Evolutionary conservation across 1,140 invertebrate species (phyloP), one percentile per base, ranked within the genome.

Genomic region (Drosophila simulans): DNA sequence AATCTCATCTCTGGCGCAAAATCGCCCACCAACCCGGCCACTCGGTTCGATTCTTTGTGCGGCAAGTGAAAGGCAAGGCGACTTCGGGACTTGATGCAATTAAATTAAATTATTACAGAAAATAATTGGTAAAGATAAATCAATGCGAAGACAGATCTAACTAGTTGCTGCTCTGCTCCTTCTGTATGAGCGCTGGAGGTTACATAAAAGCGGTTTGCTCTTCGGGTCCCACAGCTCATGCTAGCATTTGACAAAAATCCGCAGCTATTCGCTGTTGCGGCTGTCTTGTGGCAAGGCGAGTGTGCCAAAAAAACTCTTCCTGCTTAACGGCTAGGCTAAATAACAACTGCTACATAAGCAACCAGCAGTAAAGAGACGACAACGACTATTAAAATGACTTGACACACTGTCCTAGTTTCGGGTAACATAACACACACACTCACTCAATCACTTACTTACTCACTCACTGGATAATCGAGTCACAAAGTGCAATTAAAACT

Each of bases 381-480:
- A 46, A 62, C 52, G 43, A 49, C 78, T 81, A 88, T 88, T 86
- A 76, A 88, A 86, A 76, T 76, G 66, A 73, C 76, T 86, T 86
- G 82, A 88, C 82, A 86, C 83, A 88, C 75, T 88, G 84, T 83
- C 79, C 80, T 84, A 88, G 71, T 88, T 88, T 89, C 48, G 43
- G 52, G n/a, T 51, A 22, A 37, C 51, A 22, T 22, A 22, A 22
- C 20, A 22, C 20, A 63, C 46, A 63, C 66, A 46, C 31, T 15
- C 20, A 12, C 58, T 5, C 66, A 46, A 22, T 15, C 20, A 12
- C 58, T 5, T 46, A 64, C 37, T 43, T 20, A 17, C 57, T 37
- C 4, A 27, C 12, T n/a, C 12, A 15, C 48, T 15, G 11, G 49
- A 68, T 83, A 88, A 79, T 80, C 78, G 80, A 83, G 80, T 83